Conservation (phyloP, 2,113 vertebrate genomes). For the Anoura caudifer region DNA sequence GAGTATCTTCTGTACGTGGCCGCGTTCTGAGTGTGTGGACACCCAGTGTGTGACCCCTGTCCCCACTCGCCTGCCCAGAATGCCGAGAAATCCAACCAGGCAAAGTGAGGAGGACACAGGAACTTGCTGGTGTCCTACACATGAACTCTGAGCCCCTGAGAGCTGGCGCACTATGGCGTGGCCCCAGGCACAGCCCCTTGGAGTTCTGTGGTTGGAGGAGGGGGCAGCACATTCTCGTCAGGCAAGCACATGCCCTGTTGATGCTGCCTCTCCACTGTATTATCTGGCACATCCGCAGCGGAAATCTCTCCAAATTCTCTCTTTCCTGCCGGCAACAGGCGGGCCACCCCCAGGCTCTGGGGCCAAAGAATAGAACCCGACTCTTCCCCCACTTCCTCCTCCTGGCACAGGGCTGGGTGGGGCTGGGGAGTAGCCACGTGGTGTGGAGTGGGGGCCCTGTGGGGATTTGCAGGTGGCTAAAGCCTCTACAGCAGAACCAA, state of each 20-base stretch:
- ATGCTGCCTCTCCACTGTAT: constrained; percentile 14
- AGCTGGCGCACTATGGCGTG: not conserved
- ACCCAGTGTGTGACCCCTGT: not conserved
- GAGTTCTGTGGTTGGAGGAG: not conserved
- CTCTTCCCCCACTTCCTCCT: constrained; percentile 49
- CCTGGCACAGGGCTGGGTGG: not conserved
- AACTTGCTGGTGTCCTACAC: not conserved
- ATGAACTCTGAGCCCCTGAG: not conserved
- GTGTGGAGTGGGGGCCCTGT: not conserved
- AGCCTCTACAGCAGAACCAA: not conserved
- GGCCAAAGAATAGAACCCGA: constrained; percentile 46
- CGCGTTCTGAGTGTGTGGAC: not conserved
- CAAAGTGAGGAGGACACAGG: not conserved
- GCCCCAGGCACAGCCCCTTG: not conserved
- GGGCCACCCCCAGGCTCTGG: constrained; percentile 65
- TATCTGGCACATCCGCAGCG: constrained; percentile 67
- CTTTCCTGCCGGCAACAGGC: constrained; percentile 71
- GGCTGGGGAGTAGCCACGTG: not conserved
- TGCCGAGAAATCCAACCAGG: not conserved
- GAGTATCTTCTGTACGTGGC: not conserved
- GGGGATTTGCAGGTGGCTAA: not conserved
- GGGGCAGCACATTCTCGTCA: constrained; percentile 7
- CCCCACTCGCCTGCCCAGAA: not conserved
- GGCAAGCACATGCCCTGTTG: constrained; percentile 61
- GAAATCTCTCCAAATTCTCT: constrained; percentile 78